Percentiles rank a stretch among this genome's conserved stretches.
Evolutionary conservation across 2,797 vertebrate genomes (phyloP).

Genomic region (Leptodactylus fallax): DNA sequence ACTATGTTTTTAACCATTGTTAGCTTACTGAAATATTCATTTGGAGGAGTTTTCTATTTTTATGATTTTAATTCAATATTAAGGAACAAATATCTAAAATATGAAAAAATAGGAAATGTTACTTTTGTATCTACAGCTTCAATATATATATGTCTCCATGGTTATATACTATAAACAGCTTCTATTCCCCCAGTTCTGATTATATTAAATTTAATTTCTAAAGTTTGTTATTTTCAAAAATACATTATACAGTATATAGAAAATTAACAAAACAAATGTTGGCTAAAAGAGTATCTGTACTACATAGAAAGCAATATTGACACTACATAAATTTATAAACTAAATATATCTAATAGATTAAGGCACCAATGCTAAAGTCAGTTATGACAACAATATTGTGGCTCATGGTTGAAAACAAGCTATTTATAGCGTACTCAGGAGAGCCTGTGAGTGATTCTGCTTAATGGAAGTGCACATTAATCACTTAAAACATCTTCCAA

Average conservation of each 20-base stretch:
- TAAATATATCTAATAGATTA: not conserved
- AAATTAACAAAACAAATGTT: not conserved
- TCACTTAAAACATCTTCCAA: not conserved
- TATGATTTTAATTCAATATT: not conserved
- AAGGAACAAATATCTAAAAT: too few relatives aligned
- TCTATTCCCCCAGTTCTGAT: too few relatives aligned
- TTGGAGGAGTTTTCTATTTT: not conserved
- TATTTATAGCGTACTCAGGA: conserved; percentile 6
- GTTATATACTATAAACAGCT: not conserved
- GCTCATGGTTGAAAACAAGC: not conserved
- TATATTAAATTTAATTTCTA: not conserved
- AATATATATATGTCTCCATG: not conserved
- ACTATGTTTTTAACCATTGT: not conserved
- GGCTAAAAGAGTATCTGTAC: not conserved
- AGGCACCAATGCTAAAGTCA: not conserved
- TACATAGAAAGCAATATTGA: not conserved
- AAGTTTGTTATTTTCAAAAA: not conserved
- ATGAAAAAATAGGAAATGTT: too few relatives aligned
- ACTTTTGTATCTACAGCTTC: too few relatives aligned
- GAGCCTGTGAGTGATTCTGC: not conserved
- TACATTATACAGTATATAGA: not conserved
- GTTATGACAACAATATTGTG: not conserved
- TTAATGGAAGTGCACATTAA: conserved; percentile 13
- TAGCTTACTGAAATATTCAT: not conserved
- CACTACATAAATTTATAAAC: not conserved